Evolutionary conservation across 2,888 invertebrate species (phyloP).

Genomic region (Chaetogeoica ovagalla): DNA sequence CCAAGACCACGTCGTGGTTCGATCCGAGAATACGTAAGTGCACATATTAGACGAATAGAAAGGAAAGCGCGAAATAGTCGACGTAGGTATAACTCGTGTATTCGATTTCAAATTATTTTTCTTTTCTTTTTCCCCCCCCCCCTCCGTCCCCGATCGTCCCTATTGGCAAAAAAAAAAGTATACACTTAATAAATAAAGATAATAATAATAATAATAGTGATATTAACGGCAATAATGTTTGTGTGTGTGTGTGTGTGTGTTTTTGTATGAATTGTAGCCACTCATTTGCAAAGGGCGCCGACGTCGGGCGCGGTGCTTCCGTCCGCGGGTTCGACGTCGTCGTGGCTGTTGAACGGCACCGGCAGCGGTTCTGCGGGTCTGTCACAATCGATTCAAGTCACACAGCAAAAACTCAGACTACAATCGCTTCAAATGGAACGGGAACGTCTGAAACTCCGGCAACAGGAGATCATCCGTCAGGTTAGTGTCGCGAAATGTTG

Average conservation of each 20-base stretch:
- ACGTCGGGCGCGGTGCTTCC: slow-evolving; percentile 65
- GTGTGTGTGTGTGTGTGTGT: too few relatives aligned
- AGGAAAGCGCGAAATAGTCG: too few relatives aligned
- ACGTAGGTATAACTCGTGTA: too few relatives aligned
- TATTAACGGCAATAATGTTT: too few relatives aligned
- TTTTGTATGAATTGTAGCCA: slow-evolving; percentile 59
- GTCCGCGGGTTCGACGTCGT: slow-evolving; percentile 59
- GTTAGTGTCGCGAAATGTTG: slow-evolving; percentile 63
- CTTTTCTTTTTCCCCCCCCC: too few relatives aligned
- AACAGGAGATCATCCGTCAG: slow-evolving; percentile 87
- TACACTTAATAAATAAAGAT: neutral
- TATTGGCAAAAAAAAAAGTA: too few relatives aligned
- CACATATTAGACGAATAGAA: slow-evolving; percentile 26
- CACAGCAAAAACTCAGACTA: slow-evolving; percentile 77
- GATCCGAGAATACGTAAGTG: slow-evolving; percentile 96
- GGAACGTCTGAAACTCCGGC: slow-evolving; percentile 83
- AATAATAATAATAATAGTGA: neutral
- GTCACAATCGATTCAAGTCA: slow-evolving; percentile 65
- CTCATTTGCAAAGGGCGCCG: slow-evolving; percentile 65
- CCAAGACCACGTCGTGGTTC: slow-evolving; percentile 95
- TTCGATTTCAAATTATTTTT: too few relatives aligned
- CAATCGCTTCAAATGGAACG: slow-evolving; percentile 85
- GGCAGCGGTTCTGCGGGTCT: slow-evolving; percentile 61
- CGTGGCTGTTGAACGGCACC: slow-evolving; percentile 64
- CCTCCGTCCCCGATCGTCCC: too few relatives aligned